phyloP scores from a whole-genome alignment of 1,140 invertebrate genomes.

The Caerostris extrusa region DNA sequence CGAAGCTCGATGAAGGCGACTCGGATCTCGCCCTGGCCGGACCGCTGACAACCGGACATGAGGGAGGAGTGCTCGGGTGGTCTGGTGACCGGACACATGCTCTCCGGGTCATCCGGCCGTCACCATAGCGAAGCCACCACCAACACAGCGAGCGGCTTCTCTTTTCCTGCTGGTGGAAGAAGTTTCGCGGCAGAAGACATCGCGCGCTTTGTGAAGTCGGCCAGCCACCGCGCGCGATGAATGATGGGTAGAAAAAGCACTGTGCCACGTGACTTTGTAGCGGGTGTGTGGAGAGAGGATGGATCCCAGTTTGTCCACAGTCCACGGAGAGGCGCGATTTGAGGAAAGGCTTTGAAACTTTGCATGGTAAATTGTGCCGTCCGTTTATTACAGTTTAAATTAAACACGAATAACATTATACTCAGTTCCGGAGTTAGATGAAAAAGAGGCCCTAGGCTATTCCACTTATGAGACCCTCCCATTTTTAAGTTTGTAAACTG shows the following conservation, averaged over 20 bases:
- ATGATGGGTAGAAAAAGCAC: constrained; percentile 37
- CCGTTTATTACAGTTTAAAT: too few relatives aligned
- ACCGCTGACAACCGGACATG: not conserved
- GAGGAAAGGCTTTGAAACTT: not conserved
- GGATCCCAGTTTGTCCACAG: not conserved
- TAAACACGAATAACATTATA: too few relatives aligned
- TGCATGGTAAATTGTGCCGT: too few relatives aligned
- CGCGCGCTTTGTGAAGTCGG: constrained; percentile 23
- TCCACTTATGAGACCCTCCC: too few relatives aligned
- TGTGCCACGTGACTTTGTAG: constrained; percentile 5
- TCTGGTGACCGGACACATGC: constrained; percentile 43
- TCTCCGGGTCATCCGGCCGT: constrained; percentile 56
- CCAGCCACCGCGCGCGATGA: constrained; percentile 31
- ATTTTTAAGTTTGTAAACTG: too few relatives aligned
- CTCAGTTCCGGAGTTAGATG: too few relatives aligned
- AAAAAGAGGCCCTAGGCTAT: too few relatives aligned
- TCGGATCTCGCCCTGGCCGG: constrained; percentile 46
- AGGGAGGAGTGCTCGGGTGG: not conserved
- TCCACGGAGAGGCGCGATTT: not conserved
- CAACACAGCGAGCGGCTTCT: constrained; percentile 29
- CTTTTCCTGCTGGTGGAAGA: not conserved
- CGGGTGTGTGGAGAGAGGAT: not conserved
- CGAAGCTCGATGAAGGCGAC: constrained; percentile 75
- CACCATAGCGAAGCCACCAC: constrained; percentile 7
- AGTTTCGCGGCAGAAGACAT: not conserved